Base-by-base conservation (phyloP, 2,888 invertebrate genomes). In the Cerastis rubricosa region DNA sequence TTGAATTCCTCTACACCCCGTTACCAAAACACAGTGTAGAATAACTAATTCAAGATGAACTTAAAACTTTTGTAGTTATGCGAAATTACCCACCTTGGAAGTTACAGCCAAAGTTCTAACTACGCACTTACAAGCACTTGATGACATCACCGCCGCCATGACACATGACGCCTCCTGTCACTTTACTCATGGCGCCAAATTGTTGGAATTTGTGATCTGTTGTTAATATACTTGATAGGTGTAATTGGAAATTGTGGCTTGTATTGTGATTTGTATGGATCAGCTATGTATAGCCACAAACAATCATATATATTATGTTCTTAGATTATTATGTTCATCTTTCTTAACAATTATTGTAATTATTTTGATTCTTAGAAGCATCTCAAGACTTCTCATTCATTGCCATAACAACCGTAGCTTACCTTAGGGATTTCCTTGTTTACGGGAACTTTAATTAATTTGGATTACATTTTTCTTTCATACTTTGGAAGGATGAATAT, bases 391-490 rank as follows among this genome's bases (percentile, higher is more conserved):
- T 25, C 22, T n/a, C 12, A 63, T 35, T 47, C 45, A 40, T 59
- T 78, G 29, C 45, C 17, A 51, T 57, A 35, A 63, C 64, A 43
- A 65, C 78, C 22, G 35, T 14, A 29, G 70, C 47, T 47, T 54
- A 76, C 76, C 70, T 65, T 11, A 67, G 73, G 70, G 83, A 85
- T 79, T 76, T 85, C 80, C 80, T 78, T 85, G 76, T 85, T 87
- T 87, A 81, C 80, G 74, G 67, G 49, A 77, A 85, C 77, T 87
- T 87, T 87, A 87, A 87, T 87, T 86, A 86, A 88, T 88, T 84
- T 73, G 76, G 77, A 88, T 86, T 88, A 86, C 74, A 72, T 81
- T 84, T n/a, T 86, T 75, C 76, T 87, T 81, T 84, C 81, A 72
- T 73, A 83, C 71, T 87, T 87, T 63, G 61, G 71, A 82, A 76